Conservation (phyloP, 2,888 invertebrate species). For the Euzophera pinguis region DNA sequence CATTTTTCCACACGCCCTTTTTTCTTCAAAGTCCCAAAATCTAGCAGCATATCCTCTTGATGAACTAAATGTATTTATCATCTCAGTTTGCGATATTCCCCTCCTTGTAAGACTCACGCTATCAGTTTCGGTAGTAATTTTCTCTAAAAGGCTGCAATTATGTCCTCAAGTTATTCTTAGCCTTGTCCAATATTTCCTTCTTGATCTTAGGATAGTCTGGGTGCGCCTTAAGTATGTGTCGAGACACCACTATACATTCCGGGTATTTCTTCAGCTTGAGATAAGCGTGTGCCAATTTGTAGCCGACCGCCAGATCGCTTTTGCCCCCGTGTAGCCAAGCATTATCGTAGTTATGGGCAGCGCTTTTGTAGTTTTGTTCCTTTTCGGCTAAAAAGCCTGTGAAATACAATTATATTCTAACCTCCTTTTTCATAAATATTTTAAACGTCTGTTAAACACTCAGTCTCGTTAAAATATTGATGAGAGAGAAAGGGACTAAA, state of each 20-base stretch:
- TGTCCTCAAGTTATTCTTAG: slow-evolving; percentile 86
- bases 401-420: slow-evolving; percentile 9
- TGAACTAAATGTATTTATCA: no score
- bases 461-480: no score
- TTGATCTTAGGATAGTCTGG: slow-evolving; percentile 95
- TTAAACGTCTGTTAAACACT: no score
- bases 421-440: no score
- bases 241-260: slow-evolving; percentile 93
- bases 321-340: slow-evolving; percentile 93
- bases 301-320: slow-evolving; percentile 92
- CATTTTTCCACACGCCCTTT: no score
- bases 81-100: neutral
- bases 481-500: no score
- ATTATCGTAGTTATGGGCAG: slow-evolving; percentile 88
- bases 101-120: no score
- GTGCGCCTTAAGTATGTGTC: slow-evolving; percentile 88
- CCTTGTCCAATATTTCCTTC: slow-evolving; percentile 96
- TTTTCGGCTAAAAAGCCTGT: slow-evolving; percentile 87
- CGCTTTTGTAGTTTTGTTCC: slow-evolving; percentile 93
- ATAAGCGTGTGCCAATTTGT: slow-evolving; percentile 94
- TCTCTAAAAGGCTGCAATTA: slow-evolving; percentile 34
- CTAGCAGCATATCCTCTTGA: no score
- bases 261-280: slow-evolving; percentile 93
- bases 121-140: neutral
- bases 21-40: no score